Evolutionary conservation across 2,797 vertebrate genomes (phyloP).

Genomic region (Bucorvus abyssinicus): DNA sequence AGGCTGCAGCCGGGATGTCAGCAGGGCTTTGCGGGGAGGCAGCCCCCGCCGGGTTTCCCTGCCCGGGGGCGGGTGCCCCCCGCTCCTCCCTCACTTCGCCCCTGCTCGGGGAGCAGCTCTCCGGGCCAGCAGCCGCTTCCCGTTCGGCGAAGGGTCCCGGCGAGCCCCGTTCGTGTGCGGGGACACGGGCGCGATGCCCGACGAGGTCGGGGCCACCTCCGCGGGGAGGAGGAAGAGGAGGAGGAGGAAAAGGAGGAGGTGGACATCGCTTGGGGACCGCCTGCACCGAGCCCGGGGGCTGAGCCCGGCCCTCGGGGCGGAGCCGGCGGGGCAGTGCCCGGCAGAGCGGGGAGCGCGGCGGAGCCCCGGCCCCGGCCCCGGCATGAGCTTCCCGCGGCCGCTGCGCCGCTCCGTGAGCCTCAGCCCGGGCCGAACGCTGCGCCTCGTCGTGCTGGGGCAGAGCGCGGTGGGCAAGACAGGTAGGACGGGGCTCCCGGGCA

Average conservation of each 20-base stretch:
- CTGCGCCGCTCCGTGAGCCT: conserved; percentile 75
- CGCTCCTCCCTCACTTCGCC: background rate
- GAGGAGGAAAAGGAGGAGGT: background rate
- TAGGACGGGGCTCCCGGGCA: background rate
- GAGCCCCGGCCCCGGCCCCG: background rate
- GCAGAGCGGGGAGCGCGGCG: conserved; percentile 14
- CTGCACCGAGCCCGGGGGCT: background rate
- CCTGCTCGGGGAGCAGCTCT: background rate
- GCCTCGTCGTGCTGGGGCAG: conserved; percentile 79
- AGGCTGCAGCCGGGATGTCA: rapidly evolving
- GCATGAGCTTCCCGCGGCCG: conserved; percentile 72
- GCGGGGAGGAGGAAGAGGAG: background rate
- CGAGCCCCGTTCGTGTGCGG: background rate
- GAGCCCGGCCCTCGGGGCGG: conserved; percentile 25
- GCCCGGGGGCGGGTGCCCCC: background rate
- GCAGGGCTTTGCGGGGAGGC: background rate
- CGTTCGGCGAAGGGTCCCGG: no score
- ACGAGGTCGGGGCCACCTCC: background rate
- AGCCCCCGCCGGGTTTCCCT: background rate
- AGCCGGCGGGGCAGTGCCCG: background rate
- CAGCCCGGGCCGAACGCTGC: conserved; percentile 69
- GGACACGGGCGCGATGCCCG: background rate
- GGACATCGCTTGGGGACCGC: background rate
- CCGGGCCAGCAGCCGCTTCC: background rate
- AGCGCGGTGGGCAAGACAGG: conserved; percentile 80